Conservation (phyloP, 2,888 invertebrate genomes). For the Crocallis elinguaria region DNA sequence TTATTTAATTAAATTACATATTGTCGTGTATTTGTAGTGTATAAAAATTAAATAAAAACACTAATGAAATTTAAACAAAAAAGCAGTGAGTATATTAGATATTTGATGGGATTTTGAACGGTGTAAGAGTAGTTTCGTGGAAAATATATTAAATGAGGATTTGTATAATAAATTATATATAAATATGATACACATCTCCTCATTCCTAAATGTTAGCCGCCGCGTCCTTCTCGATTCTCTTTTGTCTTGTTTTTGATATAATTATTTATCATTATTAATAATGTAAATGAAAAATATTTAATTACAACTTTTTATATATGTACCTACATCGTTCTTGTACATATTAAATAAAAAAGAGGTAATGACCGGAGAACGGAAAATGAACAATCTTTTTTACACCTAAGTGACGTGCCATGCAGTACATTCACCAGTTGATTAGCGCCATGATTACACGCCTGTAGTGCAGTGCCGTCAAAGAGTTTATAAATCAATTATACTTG, state of each 20-base stretch:
- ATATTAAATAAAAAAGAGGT: too few relatives aligned
- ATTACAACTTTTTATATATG: not conserved
- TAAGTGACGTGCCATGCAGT: too few relatives aligned
- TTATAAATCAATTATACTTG: too few relatives aligned
- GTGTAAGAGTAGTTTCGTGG: constrained; percentile 42
- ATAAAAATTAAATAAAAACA: constrained; percentile 56
- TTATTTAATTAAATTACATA: constrained; percentile 60
- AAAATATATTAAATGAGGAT: constrained; percentile 33
- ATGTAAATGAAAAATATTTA: not conserved
- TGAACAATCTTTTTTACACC: too few relatives aligned
- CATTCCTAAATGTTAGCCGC: constrained; percentile 2
- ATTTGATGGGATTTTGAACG: constrained; percentile 56
- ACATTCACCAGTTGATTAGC: too few relatives aligned
- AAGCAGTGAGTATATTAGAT: constrained; percentile 38
- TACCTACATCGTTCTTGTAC: too few relatives aligned
- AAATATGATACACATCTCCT: constrained; percentile 13
- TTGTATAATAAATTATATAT: constrained; percentile 26
- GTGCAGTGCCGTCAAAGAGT: too few relatives aligned
- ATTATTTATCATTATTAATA: not conserved
- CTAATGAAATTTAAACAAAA: constrained; percentile 23
- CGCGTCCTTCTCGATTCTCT: not conserved
- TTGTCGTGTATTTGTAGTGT: constrained; percentile 67
- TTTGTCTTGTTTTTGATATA: constrained; percentile 10
- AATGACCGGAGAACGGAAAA: too few relatives aligned
- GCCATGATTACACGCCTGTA: too few relatives aligned